These are phyloP conservation scores for Anolis apletophallus DNA, from an alignment of 2,797 vertebrate genomes.

Conservation along the genomic window DNA sequence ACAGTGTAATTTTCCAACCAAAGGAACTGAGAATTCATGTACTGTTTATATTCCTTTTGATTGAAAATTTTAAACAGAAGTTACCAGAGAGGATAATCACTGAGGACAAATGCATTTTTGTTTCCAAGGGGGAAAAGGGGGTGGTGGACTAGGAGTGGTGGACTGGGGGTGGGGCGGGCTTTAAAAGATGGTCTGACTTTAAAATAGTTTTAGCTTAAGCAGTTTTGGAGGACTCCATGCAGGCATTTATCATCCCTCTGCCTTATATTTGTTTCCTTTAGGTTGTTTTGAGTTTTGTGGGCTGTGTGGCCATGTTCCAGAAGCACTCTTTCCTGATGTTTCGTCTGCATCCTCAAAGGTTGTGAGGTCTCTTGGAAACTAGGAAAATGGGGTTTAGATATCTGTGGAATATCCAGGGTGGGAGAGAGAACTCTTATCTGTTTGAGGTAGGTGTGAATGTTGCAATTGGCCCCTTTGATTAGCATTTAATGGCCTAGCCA, in stretches of 20 bases:
- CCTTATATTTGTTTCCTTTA: not conserved
- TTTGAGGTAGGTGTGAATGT: too few relatives aligned
- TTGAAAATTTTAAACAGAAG: conserved; percentile 66
- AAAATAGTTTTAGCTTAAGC: conserved; percentile 1
- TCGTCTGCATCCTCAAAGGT: too few relatives aligned
- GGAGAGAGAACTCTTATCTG: too few relatives aligned
- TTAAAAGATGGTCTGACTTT: not conserved
- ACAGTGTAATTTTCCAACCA: conserved; percentile 69
- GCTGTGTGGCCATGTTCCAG: too few relatives aligned
- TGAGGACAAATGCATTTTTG: conserved; percentile 51
- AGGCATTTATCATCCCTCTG: too few relatives aligned
- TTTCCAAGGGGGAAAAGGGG: not conserved
- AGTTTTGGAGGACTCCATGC: not conserved
- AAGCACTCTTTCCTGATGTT: too few relatives aligned
- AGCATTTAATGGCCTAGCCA: too few relatives aligned
- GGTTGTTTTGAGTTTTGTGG: too few relatives aligned
- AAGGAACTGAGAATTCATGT: conserved; percentile 49
- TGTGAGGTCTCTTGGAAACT: too few relatives aligned
- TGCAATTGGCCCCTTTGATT: too few relatives aligned
- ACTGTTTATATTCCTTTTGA: conserved; percentile 54
- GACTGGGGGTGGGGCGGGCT: not conserved
- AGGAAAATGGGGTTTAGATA: too few relatives aligned
- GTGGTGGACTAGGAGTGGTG: not conserved
- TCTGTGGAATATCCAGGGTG: too few relatives aligned
- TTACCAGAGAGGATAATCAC: conserved; percentile 49